phyloP scores from a whole-genome alignment of 30 jellyfish, hydroid and myxozoan species.

The Hydra vulgaris region DNA sequence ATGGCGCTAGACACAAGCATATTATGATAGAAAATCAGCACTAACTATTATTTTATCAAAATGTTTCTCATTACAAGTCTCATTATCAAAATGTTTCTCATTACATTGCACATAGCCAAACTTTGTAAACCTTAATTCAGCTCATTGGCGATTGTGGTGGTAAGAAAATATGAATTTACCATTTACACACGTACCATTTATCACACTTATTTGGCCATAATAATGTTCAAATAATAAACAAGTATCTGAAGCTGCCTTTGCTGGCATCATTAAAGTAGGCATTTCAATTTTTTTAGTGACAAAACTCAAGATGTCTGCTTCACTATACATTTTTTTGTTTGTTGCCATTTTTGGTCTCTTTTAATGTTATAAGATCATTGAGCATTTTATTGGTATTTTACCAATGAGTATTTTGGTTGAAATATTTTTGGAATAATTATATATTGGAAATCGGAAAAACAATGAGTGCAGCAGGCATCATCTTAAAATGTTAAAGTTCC shows the following conservation, averaged over 20 bases:
- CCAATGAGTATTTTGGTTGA: background rate
- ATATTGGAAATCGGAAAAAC: too few relatives aligned
- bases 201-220: background rate
- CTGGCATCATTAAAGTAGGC: conserved; percentile 7
- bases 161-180: conserved; percentile 1
- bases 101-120: background rate
- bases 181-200: background rate
- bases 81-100: background rate
- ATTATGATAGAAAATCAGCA: background rate
- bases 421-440: too few relatives aligned
- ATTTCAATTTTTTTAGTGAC: conserved; percentile 1
- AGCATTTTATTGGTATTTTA: conserved; percentile 1
- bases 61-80: background rate
- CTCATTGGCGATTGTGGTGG: conserved; percentile 7
- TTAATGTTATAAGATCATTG: background rate
- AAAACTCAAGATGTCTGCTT: conserved; percentile 5
- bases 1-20: conserved; percentile 1
- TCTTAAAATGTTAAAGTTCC: too few relatives aligned
- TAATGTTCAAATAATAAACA: background rate
- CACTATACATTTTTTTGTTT: background rate
- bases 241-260: conserved; percentile 5
- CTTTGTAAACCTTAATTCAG: background rate
- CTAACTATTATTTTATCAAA: background rate
- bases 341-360: background rate
- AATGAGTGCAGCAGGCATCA: background rate